These are phyloP conservation scores for Aegotheles bennettii DNA, from an alignment of 2,113 vertebrate genomes.

Conservation along the genomic window DNA sequence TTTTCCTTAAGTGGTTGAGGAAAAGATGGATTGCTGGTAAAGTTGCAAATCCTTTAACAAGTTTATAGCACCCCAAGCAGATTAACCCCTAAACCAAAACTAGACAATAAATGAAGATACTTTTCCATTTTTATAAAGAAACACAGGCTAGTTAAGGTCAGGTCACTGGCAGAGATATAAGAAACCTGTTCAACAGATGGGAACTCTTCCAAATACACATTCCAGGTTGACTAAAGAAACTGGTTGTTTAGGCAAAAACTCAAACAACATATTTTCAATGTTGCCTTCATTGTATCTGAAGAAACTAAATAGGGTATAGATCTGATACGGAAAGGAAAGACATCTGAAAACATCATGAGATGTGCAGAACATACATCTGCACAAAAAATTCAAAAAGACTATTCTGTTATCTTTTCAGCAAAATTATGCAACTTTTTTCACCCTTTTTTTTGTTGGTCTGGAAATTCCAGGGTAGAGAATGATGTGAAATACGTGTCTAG, in stretches of 20 bases:
- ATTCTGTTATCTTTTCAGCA: neutral
- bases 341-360: neutral
- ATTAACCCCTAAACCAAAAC: neutral
- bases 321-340: neutral
- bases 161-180: neutral
- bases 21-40: neutral
- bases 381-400: neutral
- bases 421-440: accelerated
- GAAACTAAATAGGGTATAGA: neutral
- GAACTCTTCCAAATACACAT: neutral
- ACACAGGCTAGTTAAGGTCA: neutral
- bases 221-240: neutral
- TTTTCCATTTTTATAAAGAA: neutral
- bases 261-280: neutral
- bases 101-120: neutral
- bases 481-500: neutral
- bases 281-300: neutral
- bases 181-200: neutral
- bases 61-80: neutral
- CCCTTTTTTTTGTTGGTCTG: neutral
- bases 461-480: neutral
- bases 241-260: neutral
- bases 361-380: neutral
- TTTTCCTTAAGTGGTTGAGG: neutral
- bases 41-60: neutral